Conservation (phyloP, 2,888 invertebrate species). For the Nephrotoma guestfalica region DNA sequence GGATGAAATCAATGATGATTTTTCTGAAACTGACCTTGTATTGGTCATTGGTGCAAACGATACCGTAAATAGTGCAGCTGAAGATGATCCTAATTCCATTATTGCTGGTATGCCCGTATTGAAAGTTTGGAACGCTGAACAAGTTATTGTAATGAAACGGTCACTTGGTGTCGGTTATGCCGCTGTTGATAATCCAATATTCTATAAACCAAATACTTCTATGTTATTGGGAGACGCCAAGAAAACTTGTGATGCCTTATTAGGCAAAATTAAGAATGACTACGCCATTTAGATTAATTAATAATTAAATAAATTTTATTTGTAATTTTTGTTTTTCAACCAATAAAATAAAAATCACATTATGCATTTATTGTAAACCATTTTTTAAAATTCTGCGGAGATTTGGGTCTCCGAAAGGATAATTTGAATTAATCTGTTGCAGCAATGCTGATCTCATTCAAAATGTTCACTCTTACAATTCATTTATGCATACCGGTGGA, state of each 20-base stretch:
- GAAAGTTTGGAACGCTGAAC: conserved; percentile 73
- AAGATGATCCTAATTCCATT: conserved; percentile 80
- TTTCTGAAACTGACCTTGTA: conserved; percentile 67
- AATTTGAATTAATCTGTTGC: no score
- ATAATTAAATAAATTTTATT: not conserved
- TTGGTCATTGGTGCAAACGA: conserved; percentile 83
- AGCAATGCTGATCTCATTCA: no score
- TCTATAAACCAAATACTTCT: conserved; percentile 75
- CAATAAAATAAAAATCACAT: not conserved
- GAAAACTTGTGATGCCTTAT: conserved; percentile 73
- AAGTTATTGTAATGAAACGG: conserved; percentile 80
- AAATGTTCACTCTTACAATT: not conserved
- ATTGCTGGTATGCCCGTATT: conserved; percentile 90
- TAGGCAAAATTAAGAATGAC: conserved; percentile 43
- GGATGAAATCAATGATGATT: conserved; percentile 86
- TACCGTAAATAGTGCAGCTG: conserved; percentile 81
- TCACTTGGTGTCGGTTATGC: conserved; percentile 81
- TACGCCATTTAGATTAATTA: not conserved
- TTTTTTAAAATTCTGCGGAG: not conserved
- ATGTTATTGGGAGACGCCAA: conserved; percentile 86
- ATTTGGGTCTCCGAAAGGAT: not conserved
- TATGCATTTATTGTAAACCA: not conserved
- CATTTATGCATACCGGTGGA: not conserved
- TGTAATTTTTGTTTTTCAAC: not conserved
- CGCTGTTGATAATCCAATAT: conserved; percentile 84